A percentile compares a stretch with the other conserved stretches of the same genome.
phyloP scores from a whole-genome alignment of 1,140 invertebrate species.

The Drosophila navojoa region DNA sequence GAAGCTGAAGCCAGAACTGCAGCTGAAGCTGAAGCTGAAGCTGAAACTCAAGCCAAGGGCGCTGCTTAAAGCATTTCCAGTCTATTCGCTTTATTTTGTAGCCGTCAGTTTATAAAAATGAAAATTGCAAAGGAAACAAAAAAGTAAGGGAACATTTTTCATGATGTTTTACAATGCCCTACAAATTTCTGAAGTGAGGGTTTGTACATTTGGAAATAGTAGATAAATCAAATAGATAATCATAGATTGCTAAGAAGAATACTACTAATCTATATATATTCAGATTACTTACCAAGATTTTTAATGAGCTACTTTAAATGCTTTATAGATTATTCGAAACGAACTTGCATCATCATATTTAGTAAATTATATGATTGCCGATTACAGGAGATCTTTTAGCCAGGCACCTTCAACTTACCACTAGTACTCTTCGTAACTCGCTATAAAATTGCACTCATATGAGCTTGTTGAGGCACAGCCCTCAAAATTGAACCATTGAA shows the following conservation, averaged over 20 bases:
- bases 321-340: too few relatives aligned
- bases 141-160: constrained; percentile 47
- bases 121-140: constrained; percentile 55
- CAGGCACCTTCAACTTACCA: not conserved
- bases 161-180: not conserved
- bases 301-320: too few relatives aligned
- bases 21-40: constrained; percentile 7
- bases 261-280: too few relatives aligned
- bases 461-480: constrained; percentile 35
- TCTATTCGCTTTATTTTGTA: constrained; percentile 60
- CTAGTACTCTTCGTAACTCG: not conserved
- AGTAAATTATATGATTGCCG: not conserved
- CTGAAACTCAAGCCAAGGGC: constrained; percentile 22
- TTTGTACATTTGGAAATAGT: too few relatives aligned
- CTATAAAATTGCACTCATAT: constrained; percentile 47
- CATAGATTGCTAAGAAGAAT: too few relatives aligned
- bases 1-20: constrained; percentile 22
- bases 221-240: too few relatives aligned
- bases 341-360: too few relatives aligned
- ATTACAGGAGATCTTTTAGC: constrained; percentile 1
- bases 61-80: constrained; percentile 60
- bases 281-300: too few relatives aligned
- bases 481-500: constrained; percentile 8
- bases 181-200: not conserved
- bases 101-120: constrained; percentile 64